Evolutionary conservation across 2,113 vertebrate species (phyloP).

Genomic region (Pheucticus melanocephalus): DNA sequence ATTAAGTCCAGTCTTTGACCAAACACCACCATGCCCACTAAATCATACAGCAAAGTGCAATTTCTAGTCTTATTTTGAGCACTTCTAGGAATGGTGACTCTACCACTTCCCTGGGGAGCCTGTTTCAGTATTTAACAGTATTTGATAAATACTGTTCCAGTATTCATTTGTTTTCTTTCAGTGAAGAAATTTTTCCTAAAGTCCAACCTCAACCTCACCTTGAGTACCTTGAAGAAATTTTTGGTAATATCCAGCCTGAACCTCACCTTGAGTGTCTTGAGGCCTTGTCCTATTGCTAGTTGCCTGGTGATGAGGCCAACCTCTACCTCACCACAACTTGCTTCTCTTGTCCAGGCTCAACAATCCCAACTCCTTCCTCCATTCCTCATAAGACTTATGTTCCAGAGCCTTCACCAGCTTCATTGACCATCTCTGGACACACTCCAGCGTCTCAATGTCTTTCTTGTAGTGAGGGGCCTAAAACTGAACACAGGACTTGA

Average conservation of each 20-base stretch:
- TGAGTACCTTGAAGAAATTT: background rate
- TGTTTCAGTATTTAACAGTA: background rate
- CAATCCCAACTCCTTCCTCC: background rate
- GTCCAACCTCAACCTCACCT: background rate
- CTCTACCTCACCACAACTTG: background rate
- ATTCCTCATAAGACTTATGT: background rate
- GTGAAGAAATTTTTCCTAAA: background rate
- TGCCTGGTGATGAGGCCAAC: background rate
- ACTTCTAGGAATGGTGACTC: background rate
- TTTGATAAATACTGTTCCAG: background rate
- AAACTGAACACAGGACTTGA: background rate
- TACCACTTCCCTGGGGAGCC: background rate
- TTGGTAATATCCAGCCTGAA: background rate
- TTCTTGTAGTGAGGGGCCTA: background rate
- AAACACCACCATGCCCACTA: background rate
- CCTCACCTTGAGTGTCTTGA: background rate
- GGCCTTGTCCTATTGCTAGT: accelerated
- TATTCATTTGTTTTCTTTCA: background rate
- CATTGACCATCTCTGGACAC: background rate
- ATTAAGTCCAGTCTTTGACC: background rate
- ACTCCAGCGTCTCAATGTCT: background rate
- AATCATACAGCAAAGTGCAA: background rate
- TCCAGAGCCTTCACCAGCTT: background rate
- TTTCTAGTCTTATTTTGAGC: background rate
- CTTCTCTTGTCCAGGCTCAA: background rate